Evolutionary conservation across 2,797 vertebrate genomes (phyloP), one percentile per base, ranked within the genome.

Genomic region (Xenops minutus): DNA sequence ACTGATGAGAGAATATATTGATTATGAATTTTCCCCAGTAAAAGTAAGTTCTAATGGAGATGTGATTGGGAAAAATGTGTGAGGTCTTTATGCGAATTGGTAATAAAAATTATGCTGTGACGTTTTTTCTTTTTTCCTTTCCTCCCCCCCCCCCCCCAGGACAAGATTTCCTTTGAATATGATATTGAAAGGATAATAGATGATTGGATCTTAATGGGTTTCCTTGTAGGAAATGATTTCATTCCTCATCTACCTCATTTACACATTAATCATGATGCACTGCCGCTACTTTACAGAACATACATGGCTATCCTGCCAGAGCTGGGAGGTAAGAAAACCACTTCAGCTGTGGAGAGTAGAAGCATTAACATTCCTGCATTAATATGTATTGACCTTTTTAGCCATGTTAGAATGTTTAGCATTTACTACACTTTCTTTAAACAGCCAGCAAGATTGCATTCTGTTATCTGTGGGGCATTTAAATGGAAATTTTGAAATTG

Each of bases 151-250:
- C 51, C 71, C 59, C 12, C 29, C 27, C 86, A 99, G 99, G 97
- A 98, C 91, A 98, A 98, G 89, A 98, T 99, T 80, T 98, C 98
- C 32, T 99, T 99, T 91, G 97, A 98, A 81, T 99, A 99, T 93
- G 98, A 99, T 97, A 97, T 99, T 97, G 99, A 99, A 97, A 98
- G 98, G 94, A 98, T 99, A 98, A 99, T 99, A 97, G 99, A 99
- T 80, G 99, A 99, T 98, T 99, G 99, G 99, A 99, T 99, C 93
- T 98, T 99, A 96, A 99, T 99, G 99, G 99, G 99, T 91, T 99
- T 99, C 98, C 98, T 99, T 62, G 99, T 99, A 91, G 99, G 99
- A 96, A 99, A 99, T 95, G 99, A 99, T 98, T 99, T 99, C 98
- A 99, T 99, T 96, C 99, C 99, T 97, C 99, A 99, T 97, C 99